Base-by-base conservation (phyloP, 1,140 invertebrate species). In the Hylaeus volcanicus region DNA sequence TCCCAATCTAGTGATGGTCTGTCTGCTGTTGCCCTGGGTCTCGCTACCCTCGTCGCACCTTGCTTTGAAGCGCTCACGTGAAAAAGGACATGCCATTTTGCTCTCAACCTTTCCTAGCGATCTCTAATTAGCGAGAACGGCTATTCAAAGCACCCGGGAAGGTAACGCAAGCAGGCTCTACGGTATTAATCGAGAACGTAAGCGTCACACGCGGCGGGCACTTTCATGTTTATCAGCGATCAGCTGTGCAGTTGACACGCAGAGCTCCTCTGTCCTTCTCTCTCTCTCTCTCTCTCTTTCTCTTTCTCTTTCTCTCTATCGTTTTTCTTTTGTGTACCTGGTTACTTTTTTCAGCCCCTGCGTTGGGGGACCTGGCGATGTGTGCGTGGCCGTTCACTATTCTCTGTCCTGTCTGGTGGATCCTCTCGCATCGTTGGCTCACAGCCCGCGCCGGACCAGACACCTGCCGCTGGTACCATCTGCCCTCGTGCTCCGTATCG, bases 71-170 rank as follows among this genome's bases (percentile, higher is more conserved):
- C 90, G 89, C 80, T 80, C 86, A 48, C 81, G 75, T 37, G 92
- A 91, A 89, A 91, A 94, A 81, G 92, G 93, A 83, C 92, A 93
- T 87, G 92, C 90, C 92, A 93, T 93, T 74, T 86, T 87, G 86
- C 53, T 14, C 4, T 88, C 65, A 64, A 63, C 60, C 39, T 53
- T 48, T 43, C 45, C 8, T 56, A 37, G 37, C 11, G 69, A 64
- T 82, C 60, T 8, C 45, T 56, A 48, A 8, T 8, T 48, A 8
- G 37, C 66, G 37, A 37, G 26, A 64, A 73, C 43, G 43, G 55
- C 60, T 26, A 60, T 43, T 14, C 39, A 48, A 48, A 48, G 1
- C 45, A 15, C 39, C 15, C n/a, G 56, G 58, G 66, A 26, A 26
- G 26, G 26, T 26, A 26, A 26, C 26, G 45, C 58, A 1, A 26